These are phyloP conservation scores for Varroa destructor DNA, from an alignment of 1,140 invertebrate genomes.

Conservation along the genomic window DNA sequence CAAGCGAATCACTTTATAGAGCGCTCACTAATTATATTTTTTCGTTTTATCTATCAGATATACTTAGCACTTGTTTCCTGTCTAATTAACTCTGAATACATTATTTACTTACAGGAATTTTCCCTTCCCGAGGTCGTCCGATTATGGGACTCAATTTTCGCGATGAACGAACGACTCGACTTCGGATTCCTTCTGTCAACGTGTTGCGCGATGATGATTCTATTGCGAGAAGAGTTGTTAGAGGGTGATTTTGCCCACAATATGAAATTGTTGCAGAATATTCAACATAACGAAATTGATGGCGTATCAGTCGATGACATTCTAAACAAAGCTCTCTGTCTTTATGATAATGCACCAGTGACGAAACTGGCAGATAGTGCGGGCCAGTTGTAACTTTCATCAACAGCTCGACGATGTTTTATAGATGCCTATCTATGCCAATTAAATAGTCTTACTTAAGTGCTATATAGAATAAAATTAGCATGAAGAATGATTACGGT, in stretches of 20 bases:
- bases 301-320: slow-evolving; percentile 3
- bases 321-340: slow-evolving; percentile 4
- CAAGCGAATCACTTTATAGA: too few relatives aligned
- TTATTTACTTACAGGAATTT: slow-evolving; percentile 66
- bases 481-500: too few relatives aligned
- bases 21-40: too few relatives aligned
- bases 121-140: slow-evolving; percentile 84
- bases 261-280: slow-evolving; percentile 69
- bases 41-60: too few relatives aligned
- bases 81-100: too few relatives aligned
- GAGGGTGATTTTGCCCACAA: slow-evolving; percentile 74
- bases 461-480: too few relatives aligned
- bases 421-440: too few relatives aligned
- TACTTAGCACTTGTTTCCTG: too few relatives aligned
- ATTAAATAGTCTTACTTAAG: too few relatives aligned
- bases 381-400: too few relatives aligned
- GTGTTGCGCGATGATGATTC: slow-evolving; percentile 87
- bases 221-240: slow-evolving; percentile 64
- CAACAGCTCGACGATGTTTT: too few relatives aligned
- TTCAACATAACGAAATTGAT: slow-evolving; percentile 6
- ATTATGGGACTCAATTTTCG: slow-evolving; percentile 88
- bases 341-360: not conserved
- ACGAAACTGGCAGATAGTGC: not conserved
- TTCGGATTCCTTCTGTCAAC: slow-evolving; percentile 64
- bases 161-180: slow-evolving; percentile 70